These are phyloP conservation scores for Artemisiospiza belli DNA, from an alignment of 2,113 vertebrate genomes.

Conservation along the genomic window DNA sequence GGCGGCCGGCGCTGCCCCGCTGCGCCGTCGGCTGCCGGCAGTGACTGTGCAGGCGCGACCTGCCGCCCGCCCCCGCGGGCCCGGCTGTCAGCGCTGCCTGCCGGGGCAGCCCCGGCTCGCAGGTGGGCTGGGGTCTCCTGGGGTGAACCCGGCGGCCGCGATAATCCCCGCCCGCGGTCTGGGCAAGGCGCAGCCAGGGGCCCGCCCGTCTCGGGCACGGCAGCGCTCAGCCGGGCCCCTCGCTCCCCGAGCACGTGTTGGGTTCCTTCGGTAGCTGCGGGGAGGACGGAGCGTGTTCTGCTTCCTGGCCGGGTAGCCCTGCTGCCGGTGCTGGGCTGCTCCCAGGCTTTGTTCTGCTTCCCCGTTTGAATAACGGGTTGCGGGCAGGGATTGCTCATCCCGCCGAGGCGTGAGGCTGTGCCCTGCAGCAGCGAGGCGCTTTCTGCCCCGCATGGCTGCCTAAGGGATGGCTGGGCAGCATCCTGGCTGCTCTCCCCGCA, in stretches of 20 bases:
- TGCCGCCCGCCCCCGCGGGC: not conserved
- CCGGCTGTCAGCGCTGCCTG: not conserved
- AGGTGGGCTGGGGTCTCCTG: not conserved
- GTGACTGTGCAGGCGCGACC: not conserved
- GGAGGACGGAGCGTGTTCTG: no score
- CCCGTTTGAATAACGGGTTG: not conserved
- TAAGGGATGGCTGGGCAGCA: not conserved
- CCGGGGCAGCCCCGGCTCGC: not conserved
- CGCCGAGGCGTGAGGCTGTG: not conserved
- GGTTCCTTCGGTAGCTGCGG: not conserved
- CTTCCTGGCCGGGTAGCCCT: no score
- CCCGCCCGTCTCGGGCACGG: not conserved
- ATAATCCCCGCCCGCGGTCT: not conserved
- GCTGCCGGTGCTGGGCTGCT: not conserved
- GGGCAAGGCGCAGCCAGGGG: not conserved
- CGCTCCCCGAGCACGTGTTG: not conserved
- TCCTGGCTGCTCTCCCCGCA: fast-evolving
- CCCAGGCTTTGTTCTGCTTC: not conserved
- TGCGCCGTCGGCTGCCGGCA: no score
- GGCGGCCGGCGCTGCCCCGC: not conserved
- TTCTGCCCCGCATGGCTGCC: not conserved
- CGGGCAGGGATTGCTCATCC: not conserved
- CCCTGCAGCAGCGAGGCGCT: not conserved
- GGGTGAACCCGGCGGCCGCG: not conserved
- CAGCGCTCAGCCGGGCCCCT: not conserved